Conservation (phyloP, 2,113 vertebrate species). For the Scortum barcoo region DNA sequence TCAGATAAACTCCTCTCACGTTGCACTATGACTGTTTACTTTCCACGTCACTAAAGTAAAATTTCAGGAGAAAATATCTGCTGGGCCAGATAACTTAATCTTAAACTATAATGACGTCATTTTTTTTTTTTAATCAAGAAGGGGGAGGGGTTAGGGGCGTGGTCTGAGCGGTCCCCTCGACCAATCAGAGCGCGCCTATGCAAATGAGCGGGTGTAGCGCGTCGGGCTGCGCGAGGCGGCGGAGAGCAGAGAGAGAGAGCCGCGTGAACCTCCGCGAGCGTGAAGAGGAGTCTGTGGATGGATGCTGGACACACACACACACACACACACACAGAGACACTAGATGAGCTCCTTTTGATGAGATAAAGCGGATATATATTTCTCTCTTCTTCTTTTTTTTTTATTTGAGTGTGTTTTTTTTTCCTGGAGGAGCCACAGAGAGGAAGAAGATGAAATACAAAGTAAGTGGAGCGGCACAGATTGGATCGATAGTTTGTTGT, state of each 20-base stretch:
- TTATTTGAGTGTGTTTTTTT: neutral
- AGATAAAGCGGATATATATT: conserved; percentile 75
- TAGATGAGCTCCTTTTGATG: conserved; percentile 52
- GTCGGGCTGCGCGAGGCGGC: too few species aligned
- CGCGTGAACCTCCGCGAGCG: neutral
- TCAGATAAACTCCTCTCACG: neutral
- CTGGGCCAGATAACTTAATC: neutral
- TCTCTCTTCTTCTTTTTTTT: conserved; percentile 37
- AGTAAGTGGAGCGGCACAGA: conserved; percentile 76
- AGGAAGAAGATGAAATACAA: conserved; percentile 84
- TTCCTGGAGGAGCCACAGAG: conserved; percentile 59
- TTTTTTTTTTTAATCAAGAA: neutral
- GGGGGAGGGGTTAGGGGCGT: neutral
- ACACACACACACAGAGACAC: too few species aligned
- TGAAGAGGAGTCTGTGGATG: conserved; percentile 59
- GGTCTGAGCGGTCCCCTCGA: accelerated
- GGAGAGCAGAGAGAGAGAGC: conserved; percentile 1
- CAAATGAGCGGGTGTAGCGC: conserved; percentile 24
- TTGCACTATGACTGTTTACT: neutral
- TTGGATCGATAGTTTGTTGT: neutral
- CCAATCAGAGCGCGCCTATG: conserved; percentile 85
- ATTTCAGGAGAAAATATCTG: too few species aligned
- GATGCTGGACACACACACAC: conserved; percentile 62
- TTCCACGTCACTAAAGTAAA: neutral
- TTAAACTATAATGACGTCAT: conserved; percentile 50